These are phyloP conservation scores for Ctenopoma kingsleyae DNA, from an alignment of 2,797 vertebrate species.

Conservation along the genomic window DNA sequence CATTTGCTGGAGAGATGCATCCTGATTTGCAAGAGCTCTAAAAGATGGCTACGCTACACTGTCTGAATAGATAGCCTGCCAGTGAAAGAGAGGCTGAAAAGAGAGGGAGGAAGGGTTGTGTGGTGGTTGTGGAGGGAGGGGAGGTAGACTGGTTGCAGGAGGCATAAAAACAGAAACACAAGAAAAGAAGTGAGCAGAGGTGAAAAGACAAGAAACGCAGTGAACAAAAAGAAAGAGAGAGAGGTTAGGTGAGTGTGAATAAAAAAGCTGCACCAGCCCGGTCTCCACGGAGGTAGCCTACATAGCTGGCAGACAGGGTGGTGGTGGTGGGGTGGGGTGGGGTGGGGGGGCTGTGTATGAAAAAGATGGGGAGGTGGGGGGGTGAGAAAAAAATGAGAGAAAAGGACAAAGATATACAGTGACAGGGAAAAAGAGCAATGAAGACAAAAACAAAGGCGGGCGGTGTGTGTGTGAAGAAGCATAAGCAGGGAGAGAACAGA, in stretches of 20 bases:
- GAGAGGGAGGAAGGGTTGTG: constrained; percentile 7
- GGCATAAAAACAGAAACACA: constrained; percentile 40
- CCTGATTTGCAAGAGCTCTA: constrained; percentile 62
- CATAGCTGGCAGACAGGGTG: constrained; percentile 80
- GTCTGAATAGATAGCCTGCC: constrained; percentile 51
- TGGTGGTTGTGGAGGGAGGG: neutral
- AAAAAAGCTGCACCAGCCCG: constrained; percentile 71
- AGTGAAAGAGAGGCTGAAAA: constrained; percentile 17
- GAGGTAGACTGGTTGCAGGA: constrained; percentile 21
- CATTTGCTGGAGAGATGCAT: constrained; percentile 69
- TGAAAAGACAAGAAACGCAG: constrained; percentile 53
- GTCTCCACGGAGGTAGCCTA: constrained; percentile 86
- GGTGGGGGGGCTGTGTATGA: constrained; percentile 39
- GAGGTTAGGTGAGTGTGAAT: constrained; percentile 79
- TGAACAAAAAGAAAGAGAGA: constrained; percentile 56
- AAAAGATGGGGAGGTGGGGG: constrained; percentile 19
- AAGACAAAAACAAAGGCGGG: constrained; percentile 42
- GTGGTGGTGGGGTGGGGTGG: constrained; percentile 31
- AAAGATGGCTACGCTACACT: constrained; percentile 44
- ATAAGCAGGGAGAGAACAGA: constrained; percentile 31
- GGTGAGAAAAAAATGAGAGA: constrained; percentile 15
- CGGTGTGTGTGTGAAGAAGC: constrained; percentile 23
- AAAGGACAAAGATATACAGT: constrained; percentile 60
- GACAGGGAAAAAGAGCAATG: constrained; percentile 51
- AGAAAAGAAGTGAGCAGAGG: constrained; percentile 41